Base-by-base conservation (phyloP, 2,888 invertebrate genomes). In the Andrena haemorrhoa region DNA sequence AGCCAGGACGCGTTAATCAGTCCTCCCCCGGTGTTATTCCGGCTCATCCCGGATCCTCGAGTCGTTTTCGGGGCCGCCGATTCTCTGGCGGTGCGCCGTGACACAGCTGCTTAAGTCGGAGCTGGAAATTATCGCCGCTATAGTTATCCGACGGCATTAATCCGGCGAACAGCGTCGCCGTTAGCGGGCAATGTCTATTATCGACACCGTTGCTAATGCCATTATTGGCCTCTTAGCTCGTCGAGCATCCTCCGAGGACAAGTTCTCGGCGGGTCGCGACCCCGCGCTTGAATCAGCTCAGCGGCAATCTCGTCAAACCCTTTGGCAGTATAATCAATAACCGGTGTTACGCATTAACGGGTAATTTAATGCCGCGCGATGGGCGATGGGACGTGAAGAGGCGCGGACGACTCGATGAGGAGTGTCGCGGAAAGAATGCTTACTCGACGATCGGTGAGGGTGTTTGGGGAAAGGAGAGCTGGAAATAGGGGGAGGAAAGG, bases 1-100 rank as follows among this genome's bases (percentile, higher is more conserved):
- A 82, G 80, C 75, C 68, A 60, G 81, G 79, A 85, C 82, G 82
- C 80, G 86, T 82, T 89, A 89, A 89, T 90, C 89, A 90, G 86
- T 73, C 88, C 75, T 69, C 73, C 69, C 81, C 81, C 82, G 79
- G 81, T 73, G 83, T 75, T 88, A 86, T 84, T 86, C 75, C 53
- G 66, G 35, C 75, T 79, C 68, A 75, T 74, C 86, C 73, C 16
- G 74, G 65, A 69, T 80, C 72, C 66, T 63, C 69, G 41, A 73
- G 61, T 61, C 68, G 70, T 75, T 82, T 72, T 79, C 72, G 58
- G 29, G 51, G 20, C 63, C 61, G 69, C 75, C n/a, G 31, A n/a
- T 10, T 29, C n/a, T 58, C 64, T 4, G 33, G 16, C 61, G 20
- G 16, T 33, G 61, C 1, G 29, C 20, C 29, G 61, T 35, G 35